phyloP scores from a whole-genome alignment of 2,888 invertebrate genomes.

The Cerceris ruficornis region DNA sequence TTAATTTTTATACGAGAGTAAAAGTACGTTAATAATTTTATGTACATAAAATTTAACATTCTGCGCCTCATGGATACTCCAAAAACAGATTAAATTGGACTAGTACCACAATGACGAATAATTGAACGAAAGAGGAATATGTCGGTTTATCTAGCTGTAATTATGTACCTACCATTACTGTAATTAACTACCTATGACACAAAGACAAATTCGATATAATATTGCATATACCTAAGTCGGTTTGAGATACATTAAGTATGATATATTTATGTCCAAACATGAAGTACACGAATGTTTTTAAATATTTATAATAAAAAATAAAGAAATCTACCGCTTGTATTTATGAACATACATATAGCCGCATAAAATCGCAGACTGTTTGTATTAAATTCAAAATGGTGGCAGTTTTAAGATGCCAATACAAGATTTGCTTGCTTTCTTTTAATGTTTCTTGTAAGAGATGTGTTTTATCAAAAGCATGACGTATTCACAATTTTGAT shows the following conservation, averaged over 20 bases:
- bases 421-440: slow-evolving; percentile 19
- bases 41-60: slow-evolving; percentile 55
- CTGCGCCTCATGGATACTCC: slow-evolving; percentile 23
- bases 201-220: slow-evolving; percentile 65
- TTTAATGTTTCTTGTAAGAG: not conserved
- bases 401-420: slow-evolving; percentile 16
- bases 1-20: slow-evolving; percentile 21
- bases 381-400: slow-evolving; percentile 46
- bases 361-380: not conserved
- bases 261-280: slow-evolving; percentile 69
- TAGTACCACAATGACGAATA: slow-evolving; percentile 24
- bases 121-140: slow-evolving; percentile 27
- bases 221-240: slow-evolving; percentile 61
- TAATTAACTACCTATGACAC: slow-evolving; percentile 58
- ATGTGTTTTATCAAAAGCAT: slow-evolving; percentile 46
- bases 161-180: slow-evolving; percentile 50
- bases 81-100: slow-evolving; percentile 29
- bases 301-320: slow-evolving; percentile 79
- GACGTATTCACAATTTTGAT: slow-evolving; percentile 43
- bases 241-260: slow-evolving; percentile 65
- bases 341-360: slow-evolving; percentile 21
- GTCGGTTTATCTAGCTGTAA: slow-evolving; percentile 58
- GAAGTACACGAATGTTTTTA: slow-evolving; percentile 74
- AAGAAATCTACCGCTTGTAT: slow-evolving; percentile 62
- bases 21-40: slow-evolving; percentile 33